A percentile compares a stretch with the other conserved stretches of the same genome.
phyloP scores from a whole-genome alignment of 2,797 vertebrate species.

The Cuculus canorus region DNA sequence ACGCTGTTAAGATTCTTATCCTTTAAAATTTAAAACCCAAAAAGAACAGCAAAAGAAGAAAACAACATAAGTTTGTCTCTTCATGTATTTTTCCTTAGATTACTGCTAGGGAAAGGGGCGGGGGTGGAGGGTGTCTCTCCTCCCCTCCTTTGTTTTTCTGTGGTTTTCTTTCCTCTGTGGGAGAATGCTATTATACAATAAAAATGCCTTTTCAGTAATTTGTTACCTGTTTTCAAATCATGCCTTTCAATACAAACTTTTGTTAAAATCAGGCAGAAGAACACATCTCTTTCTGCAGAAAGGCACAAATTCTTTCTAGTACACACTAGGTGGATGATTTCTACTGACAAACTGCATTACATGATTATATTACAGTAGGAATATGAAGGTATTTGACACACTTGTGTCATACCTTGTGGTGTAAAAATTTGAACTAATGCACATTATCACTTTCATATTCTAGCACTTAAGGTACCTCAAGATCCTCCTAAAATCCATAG shows the following conservation, averaged over 20 bases:
- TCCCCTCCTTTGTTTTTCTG: not conserved
- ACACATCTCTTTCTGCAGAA: not conserved
- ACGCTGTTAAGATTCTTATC: not conserved
- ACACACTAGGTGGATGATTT: not conserved
- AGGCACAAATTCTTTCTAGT: not conserved
- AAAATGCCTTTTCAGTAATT: conserved; percentile 49
- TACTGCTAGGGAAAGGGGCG: not conserved
- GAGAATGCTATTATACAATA: conserved; percentile 6
- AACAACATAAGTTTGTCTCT: not conserved
- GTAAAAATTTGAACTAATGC: not conserved
- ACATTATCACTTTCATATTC: not conserved
- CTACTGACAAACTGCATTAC: not conserved
- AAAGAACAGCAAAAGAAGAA: not conserved
- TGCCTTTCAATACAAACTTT: conserved; percentile 34
- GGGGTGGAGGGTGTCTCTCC: not conserved
- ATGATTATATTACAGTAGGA: not conserved
- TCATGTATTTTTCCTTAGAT: conserved; percentile 3
- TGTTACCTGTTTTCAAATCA: conserved; percentile 35
- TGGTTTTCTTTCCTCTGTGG: not conserved
- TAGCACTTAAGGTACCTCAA: not conserved
- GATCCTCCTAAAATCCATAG: not conserved
- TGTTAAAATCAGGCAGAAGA: conserved; percentile 21
- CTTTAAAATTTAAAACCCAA: no score
- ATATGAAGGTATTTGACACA: not conserved
- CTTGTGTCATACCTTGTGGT: not conserved